phyloP scores from a whole-genome alignment of 1,140 invertebrate species.

The Drosophila nigromelanica region DNA sequence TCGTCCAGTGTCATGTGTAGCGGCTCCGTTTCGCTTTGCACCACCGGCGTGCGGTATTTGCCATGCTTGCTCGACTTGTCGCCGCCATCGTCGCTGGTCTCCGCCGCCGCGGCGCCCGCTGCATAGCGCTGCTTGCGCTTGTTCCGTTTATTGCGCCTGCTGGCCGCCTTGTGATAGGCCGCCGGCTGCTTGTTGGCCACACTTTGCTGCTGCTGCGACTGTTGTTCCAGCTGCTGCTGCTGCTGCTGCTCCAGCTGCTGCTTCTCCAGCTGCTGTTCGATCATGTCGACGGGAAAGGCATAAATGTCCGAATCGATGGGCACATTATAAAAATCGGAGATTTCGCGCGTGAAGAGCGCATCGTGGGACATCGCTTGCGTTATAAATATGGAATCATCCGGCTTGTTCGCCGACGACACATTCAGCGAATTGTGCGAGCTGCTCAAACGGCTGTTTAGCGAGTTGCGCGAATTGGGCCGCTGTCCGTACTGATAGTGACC shows the following conservation, averaged over 20 bases:
- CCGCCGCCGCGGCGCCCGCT: conserved; percentile 31
- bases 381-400: conserved; percentile 93
- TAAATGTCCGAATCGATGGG: conserved; percentile 94
- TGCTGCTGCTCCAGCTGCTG: conserved; percentile 21
- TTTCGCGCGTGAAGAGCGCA: conserved; percentile 87
- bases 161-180: conserved; percentile 64
- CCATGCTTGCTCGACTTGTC: conserved; percentile 60
- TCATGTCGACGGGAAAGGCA: conserved; percentile 91
- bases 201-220: conserved; percentile 46
- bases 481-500: conserved; percentile 82
- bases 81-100: conserved; percentile 64
- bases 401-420: conserved; percentile 88
- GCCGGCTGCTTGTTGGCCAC: conserved; percentile 31
- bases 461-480: conserved; percentile 89
- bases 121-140: conserved; percentile 77
- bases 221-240: conserved; percentile 21
- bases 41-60: conserved; percentile 62
- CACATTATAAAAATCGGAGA: conserved; percentile 93
- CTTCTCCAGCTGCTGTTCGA: conserved; percentile 85
- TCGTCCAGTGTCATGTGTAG: conserved; percentile 94
- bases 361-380: conserved; percentile 94
- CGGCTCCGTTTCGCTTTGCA: conserved; percentile 85
- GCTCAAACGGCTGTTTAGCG: conserved; percentile 89
- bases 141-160: conserved; percentile 70
- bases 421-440: conserved; percentile 92